These are phyloP conservation scores for Pyralis farinalis DNA, from an alignment of 2,888 invertebrate genomes.

Conservation along the genomic window DNA sequence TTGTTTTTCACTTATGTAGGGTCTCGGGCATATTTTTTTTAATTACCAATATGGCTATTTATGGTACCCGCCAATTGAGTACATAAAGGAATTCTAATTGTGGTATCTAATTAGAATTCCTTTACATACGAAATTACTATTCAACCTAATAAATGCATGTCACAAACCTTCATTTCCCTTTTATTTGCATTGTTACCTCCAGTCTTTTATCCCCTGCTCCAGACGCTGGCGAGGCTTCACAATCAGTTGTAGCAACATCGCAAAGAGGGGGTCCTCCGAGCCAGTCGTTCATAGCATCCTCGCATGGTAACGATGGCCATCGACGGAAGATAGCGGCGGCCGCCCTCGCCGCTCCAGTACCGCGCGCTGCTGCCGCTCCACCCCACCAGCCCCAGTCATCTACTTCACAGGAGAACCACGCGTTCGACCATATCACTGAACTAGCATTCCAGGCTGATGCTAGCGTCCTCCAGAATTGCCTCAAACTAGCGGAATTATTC, in stretches of 20 bases:
- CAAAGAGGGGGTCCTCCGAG: constrained; percentile 80
- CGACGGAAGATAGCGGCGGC: constrained; percentile 83
- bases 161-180: too few species aligned
- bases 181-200: constrained; percentile 46
- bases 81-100: too few species aligned
- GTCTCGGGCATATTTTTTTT: too few species aligned
- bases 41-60: too few species aligned
- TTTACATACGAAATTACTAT: too few species aligned
- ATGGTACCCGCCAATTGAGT: too few species aligned
- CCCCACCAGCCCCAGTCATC: constrained; percentile 63
- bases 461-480: constrained; percentile 78
- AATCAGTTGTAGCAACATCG: constrained; percentile 56
- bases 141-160: too few species aligned
- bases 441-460: constrained; percentile 74
- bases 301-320: constrained; percentile 86
- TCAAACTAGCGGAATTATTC: constrained; percentile 71
- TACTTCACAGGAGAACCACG: constrained; percentile 69
- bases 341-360: constrained; percentile 65
- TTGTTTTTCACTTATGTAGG: too few species aligned
- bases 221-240: constrained; percentile 51
- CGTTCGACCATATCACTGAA: constrained; percentile 66
- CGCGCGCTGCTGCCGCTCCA: constrained; percentile 69
- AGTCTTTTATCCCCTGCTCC: constrained; percentile 41
- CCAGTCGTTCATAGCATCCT: constrained; percentile 84
- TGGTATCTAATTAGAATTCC: too few species aligned